phyloP scores from a whole-genome alignment of 2,113 vertebrate species.

The Corythornis vintsioides region DNA sequence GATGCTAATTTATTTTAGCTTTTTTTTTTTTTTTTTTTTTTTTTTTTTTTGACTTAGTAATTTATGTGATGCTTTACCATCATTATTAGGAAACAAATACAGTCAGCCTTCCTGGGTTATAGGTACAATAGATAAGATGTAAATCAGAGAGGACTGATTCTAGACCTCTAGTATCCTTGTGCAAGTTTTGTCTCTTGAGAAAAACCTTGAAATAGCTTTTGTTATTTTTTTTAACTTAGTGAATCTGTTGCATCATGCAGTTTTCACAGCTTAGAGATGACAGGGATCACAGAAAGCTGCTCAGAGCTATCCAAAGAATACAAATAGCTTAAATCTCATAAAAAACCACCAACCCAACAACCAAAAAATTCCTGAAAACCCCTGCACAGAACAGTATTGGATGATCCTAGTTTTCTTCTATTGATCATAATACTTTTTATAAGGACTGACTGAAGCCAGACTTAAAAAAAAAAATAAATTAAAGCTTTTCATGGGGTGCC shows the following conservation, averaged over 20 bases:
- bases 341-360: neutral
- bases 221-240: neutral
- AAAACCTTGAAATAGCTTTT: neutral
- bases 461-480: neutral
- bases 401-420: neutral
- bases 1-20: neutral
- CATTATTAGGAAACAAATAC: neutral
- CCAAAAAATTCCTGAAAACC: neutral
- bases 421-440: neutral
- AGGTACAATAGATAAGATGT: neutral
- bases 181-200: neutral
- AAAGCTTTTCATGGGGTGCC: conserved; percentile 15
- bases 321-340: neutral
- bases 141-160: neutral
- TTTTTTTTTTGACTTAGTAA: neutral
- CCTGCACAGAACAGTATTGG: neutral
- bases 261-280: neutral
- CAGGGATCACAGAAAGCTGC: neutral
- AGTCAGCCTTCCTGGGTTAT: neutral
- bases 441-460: neutral
- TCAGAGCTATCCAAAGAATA: neutral
- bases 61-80: neutral
- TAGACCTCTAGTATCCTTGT: neutral
- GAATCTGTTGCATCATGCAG: neutral
- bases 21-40: neutral